Conservation (phyloP, 2,797 vertebrate species). For the Falco berigora region DNA sequence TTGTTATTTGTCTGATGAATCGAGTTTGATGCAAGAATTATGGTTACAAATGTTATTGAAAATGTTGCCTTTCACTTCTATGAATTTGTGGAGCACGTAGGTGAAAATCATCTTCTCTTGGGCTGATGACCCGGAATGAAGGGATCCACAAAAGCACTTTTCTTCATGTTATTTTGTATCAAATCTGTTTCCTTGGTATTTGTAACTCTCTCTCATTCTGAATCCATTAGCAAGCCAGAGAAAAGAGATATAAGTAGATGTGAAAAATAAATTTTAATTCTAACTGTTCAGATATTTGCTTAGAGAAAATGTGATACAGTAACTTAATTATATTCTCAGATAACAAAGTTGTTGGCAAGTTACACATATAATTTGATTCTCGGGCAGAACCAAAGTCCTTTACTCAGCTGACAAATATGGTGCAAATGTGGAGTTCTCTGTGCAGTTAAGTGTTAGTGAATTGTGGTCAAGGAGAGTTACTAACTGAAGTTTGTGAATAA, state of each 20-base stretch:
- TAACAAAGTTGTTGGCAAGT: not conserved
- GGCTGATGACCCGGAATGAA: not conserved
- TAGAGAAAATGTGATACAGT: not conserved
- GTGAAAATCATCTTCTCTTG: not conserved
- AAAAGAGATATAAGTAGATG: not conserved
- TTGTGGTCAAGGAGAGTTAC: not conserved
- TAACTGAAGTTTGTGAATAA: not conserved
- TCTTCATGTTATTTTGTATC: not conserved
- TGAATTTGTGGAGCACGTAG: accelerated
- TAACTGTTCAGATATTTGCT: not conserved
- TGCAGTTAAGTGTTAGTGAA: not conserved
- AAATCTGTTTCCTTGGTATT: not conserved
- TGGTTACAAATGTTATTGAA: not conserved
- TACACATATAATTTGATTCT: not conserved
- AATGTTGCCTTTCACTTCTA: not conserved
- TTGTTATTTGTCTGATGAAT: not conserved
- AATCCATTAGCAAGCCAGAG: not conserved
- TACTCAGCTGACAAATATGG: not conserved
- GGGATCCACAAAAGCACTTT: not conserved
- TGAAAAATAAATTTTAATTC: not conserved
- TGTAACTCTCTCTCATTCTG: not conserved
- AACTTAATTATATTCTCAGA: not conserved
- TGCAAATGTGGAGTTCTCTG: not conserved
- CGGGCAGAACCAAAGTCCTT: not conserved
- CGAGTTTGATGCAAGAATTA: not conserved